Percentiles rank a stretch among this genome's conserved stretches.
These are phyloP conservation scores for Galagoides demidoff DNA, from an alignment of 2,797 vertebrate species.

Conservation along the genomic window DNA sequence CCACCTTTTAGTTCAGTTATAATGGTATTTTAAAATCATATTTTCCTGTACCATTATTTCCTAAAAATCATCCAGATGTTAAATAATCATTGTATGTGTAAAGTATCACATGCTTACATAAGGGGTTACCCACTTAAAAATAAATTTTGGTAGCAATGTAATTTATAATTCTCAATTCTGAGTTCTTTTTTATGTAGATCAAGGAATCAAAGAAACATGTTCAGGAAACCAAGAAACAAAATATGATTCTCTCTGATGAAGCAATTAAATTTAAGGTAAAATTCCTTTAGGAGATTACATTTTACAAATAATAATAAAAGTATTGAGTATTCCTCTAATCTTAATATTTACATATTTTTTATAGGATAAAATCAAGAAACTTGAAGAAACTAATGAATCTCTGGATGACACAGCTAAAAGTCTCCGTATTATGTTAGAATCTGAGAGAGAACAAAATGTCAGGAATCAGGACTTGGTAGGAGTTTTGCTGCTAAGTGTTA, in stretches of 20 bases:
- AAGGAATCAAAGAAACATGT: conserved; percentile 91
- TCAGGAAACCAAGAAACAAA: conserved; percentile 90
- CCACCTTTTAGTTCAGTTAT: not conserved
- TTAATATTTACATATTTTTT: not conserved
- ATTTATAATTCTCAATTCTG: conserved; percentile 44
- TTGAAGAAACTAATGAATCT: conserved; percentile 88
- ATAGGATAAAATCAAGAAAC: conserved; percentile 86
- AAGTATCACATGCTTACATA: not conserved
- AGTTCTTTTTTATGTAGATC: conserved; percentile 86
- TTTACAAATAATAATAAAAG: conserved; percentile 46
- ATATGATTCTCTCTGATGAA: conserved; percentile 87
- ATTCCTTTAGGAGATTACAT: not conserved
- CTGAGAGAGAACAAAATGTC: conserved; percentile 87
- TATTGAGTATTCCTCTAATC: not conserved
- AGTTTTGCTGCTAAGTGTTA: not conserved
- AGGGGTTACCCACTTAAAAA: not conserved
- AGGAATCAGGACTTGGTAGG: conserved; percentile 91
- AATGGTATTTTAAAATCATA: conserved; percentile 12
- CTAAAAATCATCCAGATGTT: not conserved
- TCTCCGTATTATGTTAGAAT: conserved; percentile 87
- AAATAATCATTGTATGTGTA: not conserved
- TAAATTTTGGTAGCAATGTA: not conserved
- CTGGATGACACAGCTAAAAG: conserved; percentile 88
- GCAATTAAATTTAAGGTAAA: conserved; percentile 92
- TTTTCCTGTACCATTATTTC: conserved; percentile 36